These are phyloP conservation scores for Thereuonema tuberculata DNA, from an alignment of 1,140 invertebrate genomes.

Conservation along the genomic window DNA sequence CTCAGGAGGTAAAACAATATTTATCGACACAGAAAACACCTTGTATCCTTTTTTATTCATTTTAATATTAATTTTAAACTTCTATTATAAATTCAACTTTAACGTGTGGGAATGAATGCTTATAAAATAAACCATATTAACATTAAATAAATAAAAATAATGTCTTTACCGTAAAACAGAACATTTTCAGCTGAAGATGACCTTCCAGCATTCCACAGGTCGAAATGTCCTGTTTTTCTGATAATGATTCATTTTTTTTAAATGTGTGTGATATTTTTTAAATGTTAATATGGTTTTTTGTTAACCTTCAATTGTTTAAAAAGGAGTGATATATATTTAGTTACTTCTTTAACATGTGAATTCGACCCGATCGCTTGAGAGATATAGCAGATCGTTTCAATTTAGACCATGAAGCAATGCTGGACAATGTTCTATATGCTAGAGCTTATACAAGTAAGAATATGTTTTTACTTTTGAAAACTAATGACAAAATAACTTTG, in stretches of 20 bases:
- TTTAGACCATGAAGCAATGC: slow-evolving; percentile 53
- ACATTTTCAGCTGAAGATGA: too few species aligned
- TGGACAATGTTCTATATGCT: slow-evolving; percentile 67
- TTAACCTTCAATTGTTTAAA: too few species aligned
- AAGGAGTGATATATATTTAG: neutral
- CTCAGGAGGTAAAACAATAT: slow-evolving; percentile 62
- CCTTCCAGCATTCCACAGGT: too few species aligned
- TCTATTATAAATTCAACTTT: too few species aligned
- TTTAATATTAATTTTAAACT: neutral
- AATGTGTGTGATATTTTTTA: too few species aligned
- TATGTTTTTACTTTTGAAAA: too few species aligned
- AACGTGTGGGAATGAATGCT: too few species aligned
- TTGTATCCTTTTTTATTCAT: slow-evolving; percentile 39
- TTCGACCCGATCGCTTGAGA: slow-evolving; percentile 54
- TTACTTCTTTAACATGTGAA: slow-evolving; percentile 23
- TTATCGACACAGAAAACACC: slow-evolving; percentile 66
- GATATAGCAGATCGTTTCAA: slow-evolving; percentile 62
- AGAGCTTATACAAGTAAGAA: slow-evolving; percentile 50
- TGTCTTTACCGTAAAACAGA: too few species aligned
- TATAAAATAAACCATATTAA: too few species aligned
- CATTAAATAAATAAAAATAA: too few species aligned
- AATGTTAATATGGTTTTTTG: neutral
- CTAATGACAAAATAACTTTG: too few species aligned
- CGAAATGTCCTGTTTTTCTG: too few species aligned
- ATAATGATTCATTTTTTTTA: neutral